phyloP scores from a whole-genome alignment of 2,113 vertebrate species.

The Mus pahari region DNA sequence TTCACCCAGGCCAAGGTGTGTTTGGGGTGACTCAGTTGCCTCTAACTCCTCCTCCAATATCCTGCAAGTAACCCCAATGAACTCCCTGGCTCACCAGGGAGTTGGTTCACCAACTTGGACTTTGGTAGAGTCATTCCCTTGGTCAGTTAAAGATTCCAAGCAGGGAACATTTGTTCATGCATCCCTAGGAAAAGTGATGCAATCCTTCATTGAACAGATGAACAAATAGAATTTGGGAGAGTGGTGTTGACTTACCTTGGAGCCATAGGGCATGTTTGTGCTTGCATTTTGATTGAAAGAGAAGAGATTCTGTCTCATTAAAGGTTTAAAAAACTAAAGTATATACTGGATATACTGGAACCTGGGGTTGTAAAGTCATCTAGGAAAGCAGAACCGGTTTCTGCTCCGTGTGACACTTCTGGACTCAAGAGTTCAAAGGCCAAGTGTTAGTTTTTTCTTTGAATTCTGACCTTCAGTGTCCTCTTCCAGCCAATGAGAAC shows the following conservation, averaged over 20 bases:
- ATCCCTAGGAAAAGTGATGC: neutral
- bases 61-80: neutral
- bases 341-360: neutral
- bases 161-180: too few species aligned
- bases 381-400: constrained; percentile 1
- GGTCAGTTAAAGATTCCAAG: neutral
- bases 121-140: neutral
- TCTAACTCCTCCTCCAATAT: neutral
- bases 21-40: neutral
- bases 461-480: neutral
- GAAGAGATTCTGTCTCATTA: neutral
- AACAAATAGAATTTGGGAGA: constrained; percentile 38
- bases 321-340: neutral
- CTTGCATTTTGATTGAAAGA: neutral
- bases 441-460: neutral
- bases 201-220: constrained; percentile 34
- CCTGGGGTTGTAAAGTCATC: neutral
- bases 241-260: neutral
- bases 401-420: neutral
- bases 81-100: neutral
- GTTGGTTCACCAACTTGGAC: neutral
- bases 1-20: neutral
- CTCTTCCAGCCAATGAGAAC: neutral
- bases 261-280: neutral
- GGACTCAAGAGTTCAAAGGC: neutral